A percentile compares a stretch with the other conserved stretches of the same genome.
phyloP scores from a whole-genome alignment of 1,140 invertebrate species.

The Chymomyza costata region DNA sequence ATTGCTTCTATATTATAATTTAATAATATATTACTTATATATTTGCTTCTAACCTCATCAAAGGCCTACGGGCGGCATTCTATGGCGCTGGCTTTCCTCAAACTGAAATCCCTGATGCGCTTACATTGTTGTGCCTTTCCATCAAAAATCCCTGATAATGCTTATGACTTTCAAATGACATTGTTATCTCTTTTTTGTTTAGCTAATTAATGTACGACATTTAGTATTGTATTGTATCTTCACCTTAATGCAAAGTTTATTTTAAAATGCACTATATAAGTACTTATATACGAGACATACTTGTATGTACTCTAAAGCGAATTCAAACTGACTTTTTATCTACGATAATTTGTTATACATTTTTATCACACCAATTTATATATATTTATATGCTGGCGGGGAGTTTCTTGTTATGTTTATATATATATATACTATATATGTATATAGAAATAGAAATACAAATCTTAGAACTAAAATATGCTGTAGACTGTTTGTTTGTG shows the following conservation, averaged over 20 bases:
- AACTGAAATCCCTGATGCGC: slow-evolving; percentile 12
- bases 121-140: slow-evolving; percentile 37
- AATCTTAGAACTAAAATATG: not conserved
- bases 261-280: slow-evolving; percentile 31
- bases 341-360: slow-evolving; percentile 46
- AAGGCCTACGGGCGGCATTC: slow-evolving; percentile 59
- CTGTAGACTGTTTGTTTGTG: no score
- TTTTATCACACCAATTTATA: slow-evolving; percentile 73
- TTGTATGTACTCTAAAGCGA: slow-evolving; percentile 43
- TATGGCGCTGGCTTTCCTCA: slow-evolving; percentile 27
- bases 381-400: slow-evolving; percentile 70
- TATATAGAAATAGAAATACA: slow-evolving; percentile 2
- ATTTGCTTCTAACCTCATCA: slow-evolving; percentile 32
- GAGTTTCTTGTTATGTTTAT: slow-evolving; percentile 59
- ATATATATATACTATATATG: no score
- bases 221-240: slow-evolving; percentile 39
- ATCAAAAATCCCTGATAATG: slow-evolving; percentile 61
- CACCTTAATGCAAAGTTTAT: slow-evolving; percentile 24
- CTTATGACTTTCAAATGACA: slow-evolving; percentile 19
- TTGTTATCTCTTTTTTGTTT: slow-evolving; percentile 8
- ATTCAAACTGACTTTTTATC: slow-evolving; percentile 39
- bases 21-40: slow-evolving; percentile 16
- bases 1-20: slow-evolving; percentile 41
- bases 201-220: slow-evolving; percentile 17
- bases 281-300: slow-evolving; percentile 27